These are phyloP conservation scores for Ridgeia piscesae DNA, from an alignment of 1,140 invertebrate species.

Conservation along the genomic window DNA sequence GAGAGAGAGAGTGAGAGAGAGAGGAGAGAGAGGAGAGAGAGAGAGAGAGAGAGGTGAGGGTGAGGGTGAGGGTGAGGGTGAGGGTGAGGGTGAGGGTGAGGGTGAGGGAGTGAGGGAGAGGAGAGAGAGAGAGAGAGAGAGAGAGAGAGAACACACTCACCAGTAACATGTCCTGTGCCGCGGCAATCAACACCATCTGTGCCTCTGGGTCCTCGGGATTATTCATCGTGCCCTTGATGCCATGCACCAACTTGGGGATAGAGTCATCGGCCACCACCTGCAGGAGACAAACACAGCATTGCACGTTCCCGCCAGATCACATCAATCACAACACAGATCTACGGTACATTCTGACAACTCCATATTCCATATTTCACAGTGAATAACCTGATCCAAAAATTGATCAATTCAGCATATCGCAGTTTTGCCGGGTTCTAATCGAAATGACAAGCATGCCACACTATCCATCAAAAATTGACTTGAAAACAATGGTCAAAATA, in stretches of 20 bases:
- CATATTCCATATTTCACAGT: background rate
- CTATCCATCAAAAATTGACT: no score
- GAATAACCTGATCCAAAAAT: background rate
- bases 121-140: no score
- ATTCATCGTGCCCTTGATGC: slow-evolving; percentile 73
- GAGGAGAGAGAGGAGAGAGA: no score
- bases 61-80: no score
- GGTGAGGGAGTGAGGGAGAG: no score
- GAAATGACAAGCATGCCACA: no score
- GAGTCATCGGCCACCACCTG: slow-evolving; percentile 69
- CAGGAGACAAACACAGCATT: background rate
- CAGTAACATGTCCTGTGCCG: slow-evolving; percentile 16
- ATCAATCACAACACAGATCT: background rate
- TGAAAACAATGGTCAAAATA: no score
- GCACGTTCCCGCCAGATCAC: background rate
- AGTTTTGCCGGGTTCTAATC: no score
- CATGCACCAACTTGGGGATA: slow-evolving; percentile 79
- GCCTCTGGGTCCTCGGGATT: slow-evolving; percentile 74
- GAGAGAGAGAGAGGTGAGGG: background rate
- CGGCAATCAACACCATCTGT: slow-evolving; percentile 75
- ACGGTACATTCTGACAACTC: background rate
- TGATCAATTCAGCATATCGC: background rate
- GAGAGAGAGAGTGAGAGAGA: no score
- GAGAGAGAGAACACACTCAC: background rate
- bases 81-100: no score